Conservation (phyloP, 2,888 invertebrate genomes). For the Sericinus montela region DNA sequence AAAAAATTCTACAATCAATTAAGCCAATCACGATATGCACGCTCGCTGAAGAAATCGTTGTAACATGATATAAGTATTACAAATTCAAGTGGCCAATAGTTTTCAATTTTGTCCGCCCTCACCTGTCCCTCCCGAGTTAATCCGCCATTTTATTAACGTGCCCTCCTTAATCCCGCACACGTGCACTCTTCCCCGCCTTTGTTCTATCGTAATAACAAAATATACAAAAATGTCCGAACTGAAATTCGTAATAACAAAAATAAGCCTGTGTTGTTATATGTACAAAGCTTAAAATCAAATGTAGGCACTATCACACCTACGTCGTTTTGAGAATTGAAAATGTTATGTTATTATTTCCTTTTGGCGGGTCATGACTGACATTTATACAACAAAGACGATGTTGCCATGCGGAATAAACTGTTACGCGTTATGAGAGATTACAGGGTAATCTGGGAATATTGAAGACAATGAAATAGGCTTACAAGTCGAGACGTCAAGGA, state of each 20-base stretch:
- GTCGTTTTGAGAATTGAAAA: slow-evolving; percentile 24
- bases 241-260: slow-evolving; percentile 22
- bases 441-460: slow-evolving; percentile 77
- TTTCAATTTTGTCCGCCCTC: slow-evolving; percentile 66
- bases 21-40: slow-evolving; percentile 34
- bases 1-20: neutral
- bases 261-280: slow-evolving; percentile 20
- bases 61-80: slow-evolving; percentile 40
- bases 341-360: slow-evolving; percentile 73
- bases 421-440: slow-evolving; percentile 77
- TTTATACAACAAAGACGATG: slow-evolving; percentile 64
- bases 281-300: slow-evolving; percentile 27
- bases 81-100: slow-evolving; percentile 69
- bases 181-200: slow-evolving; percentile 62
- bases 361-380: slow-evolving; percentile 73
- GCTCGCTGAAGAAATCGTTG: slow-evolving; percentile 49
- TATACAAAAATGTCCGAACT: slow-evolving; percentile 29
- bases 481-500: slow-evolving; percentile 43
- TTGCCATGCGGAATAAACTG: slow-evolving; percentile 78
- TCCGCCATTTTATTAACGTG: slow-evolving; percentile 73
- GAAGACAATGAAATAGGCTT: slow-evolving; percentile 77
- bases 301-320: slow-evolving; percentile 23
- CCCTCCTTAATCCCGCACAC: slow-evolving; percentile 64
- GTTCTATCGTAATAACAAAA: slow-evolving; percentile 60
- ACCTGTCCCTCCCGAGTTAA: slow-evolving; percentile 65